Base-by-base conservation (phyloP, 37 sponge, comb jelly and placozoan species). In the Haliclona indistincta region DNA sequence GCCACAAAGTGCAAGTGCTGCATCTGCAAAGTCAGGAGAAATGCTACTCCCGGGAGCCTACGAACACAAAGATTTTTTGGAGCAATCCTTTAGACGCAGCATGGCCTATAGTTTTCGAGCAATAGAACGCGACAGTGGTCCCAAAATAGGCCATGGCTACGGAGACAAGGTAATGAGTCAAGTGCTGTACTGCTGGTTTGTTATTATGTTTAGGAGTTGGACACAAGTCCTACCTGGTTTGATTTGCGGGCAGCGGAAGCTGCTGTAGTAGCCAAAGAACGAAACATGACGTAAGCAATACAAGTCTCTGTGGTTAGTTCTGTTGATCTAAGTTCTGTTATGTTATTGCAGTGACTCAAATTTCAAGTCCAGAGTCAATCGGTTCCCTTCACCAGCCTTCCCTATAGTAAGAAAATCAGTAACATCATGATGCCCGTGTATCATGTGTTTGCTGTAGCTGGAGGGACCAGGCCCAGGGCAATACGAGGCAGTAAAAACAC, bases 61-160 rank as follows among this genome's bases (percentile, higher is more conserved):
- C 47, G 82, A 95, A 15, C n/a, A 40, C 6, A 39, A 40, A 19
- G 89, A 83, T 41, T 91, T 95, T 45, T 17, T 88, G 26, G 38
- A 54, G 8, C 79, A 77, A 37, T 3, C 49, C 0, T 23, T 65
- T 1, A 80, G 63, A 49, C 66, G 68, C 47, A 38, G 36, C 34
- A 49, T 38, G 68, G 79, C 95, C 0, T 95, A 84, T 53, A 74
- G 81, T n/a, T 95, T 95, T 85, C 71, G 80, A 43, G 74, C 62
- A 20, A 74, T 73, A 8, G 82, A 91, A 49, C 65, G 95, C 47
- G 82, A 84, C 5, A 51, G 52, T 43, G 89, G 79, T 0, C 85
- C 89, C 1, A 90, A 91, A 53, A 95, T 95, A 45, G 95, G 95
- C 1, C 91, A 94, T 64, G 91, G 90, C 11, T 94, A 70, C 83